phyloP scores from a whole-genome alignment of 1,140 invertebrate genomes.

The Epicauta chinensis region DNA sequence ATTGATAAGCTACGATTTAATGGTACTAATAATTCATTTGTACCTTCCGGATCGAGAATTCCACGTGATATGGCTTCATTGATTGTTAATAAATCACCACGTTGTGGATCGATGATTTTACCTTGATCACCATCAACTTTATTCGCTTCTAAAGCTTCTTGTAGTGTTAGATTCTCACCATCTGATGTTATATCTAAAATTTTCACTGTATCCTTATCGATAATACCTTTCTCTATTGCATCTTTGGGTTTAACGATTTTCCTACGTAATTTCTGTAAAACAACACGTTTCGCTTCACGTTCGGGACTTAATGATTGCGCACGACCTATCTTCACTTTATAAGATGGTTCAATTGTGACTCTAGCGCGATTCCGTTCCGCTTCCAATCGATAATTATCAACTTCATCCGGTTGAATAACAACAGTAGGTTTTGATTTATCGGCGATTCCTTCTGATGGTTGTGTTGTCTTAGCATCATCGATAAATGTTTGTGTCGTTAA shows the following conservation, averaged over 20 bases:
- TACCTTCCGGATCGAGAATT: slow-evolving; percentile 70
- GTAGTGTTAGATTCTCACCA: slow-evolving; percentile 58
- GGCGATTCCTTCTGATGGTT: background rate
- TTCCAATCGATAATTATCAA: slow-evolving; percentile 43
- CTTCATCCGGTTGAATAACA: no score
- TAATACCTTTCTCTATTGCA: slow-evolving; percentile 64
- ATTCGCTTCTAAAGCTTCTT: slow-evolving; percentile 69
- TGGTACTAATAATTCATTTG: slow-evolving; percentile 73
- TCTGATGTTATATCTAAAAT: slow-evolving; percentile 55
- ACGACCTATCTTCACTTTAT: slow-evolving; percentile 56
- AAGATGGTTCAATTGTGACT: slow-evolving; percentile 61
- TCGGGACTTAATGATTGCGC: slow-evolving; percentile 50
- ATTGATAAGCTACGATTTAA: slow-evolving; percentile 73
- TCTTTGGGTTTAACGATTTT: slow-evolving; percentile 64
- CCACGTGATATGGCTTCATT: slow-evolving; percentile 79
- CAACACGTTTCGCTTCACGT: slow-evolving; percentile 58
- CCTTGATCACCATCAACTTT: slow-evolving; percentile 71
- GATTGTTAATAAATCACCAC: slow-evolving; percentile 71
- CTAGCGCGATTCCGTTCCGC: slow-evolving; percentile 53
- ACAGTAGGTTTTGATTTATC: no score
- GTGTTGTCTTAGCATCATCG: slow-evolving; percentile 8
- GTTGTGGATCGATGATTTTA: slow-evolving; percentile 73
- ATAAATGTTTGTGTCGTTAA: slow-evolving; percentile 43
- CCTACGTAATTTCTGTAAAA: slow-evolving; percentile 72
- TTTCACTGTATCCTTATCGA: slow-evolving; percentile 66